Conservation (phyloP, 1,140 invertebrate genomes). For the Lepidurus arcticus region DNA sequence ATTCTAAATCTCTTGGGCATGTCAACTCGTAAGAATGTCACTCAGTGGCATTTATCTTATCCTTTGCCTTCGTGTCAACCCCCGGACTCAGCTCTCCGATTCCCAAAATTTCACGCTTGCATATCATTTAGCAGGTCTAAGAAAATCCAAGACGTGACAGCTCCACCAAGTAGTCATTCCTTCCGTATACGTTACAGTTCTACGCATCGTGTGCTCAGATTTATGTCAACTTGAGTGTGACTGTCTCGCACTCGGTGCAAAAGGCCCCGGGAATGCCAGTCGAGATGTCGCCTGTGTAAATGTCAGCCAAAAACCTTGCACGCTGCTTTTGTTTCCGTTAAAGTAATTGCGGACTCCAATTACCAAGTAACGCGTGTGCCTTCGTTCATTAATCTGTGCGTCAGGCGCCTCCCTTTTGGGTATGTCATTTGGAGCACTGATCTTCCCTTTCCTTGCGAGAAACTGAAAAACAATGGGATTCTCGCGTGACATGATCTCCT, state of each 20-base stretch:
- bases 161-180: background rate
- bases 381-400: background rate
- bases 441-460: background rate
- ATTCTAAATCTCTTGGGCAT: background rate
- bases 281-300: background rate
- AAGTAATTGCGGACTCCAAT: conserved; percentile 16
- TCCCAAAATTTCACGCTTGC: background rate
- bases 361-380: background rate
- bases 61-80: background rate
- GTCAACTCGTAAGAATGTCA: conserved; percentile 2
- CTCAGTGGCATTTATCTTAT: conserved; percentile 19
- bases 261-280: background rate
- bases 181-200: conserved; percentile 16
- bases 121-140: conserved; percentile 20
- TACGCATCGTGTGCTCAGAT: conserved; percentile 1
- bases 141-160: conserved; percentile 17
- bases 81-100: background rate
- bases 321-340: background rate
- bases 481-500: background rate
- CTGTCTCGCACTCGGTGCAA: conserved; percentile 12
- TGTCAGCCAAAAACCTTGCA: background rate
- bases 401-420: background rate
- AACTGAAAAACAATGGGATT: background rate
- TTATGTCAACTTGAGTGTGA: conserved; percentile 11
- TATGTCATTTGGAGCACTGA: background rate